These are phyloP conservation scores for Tipula vernalis DNA, from an alignment of 2,888 invertebrate species.

Conservation along the genomic window DNA sequence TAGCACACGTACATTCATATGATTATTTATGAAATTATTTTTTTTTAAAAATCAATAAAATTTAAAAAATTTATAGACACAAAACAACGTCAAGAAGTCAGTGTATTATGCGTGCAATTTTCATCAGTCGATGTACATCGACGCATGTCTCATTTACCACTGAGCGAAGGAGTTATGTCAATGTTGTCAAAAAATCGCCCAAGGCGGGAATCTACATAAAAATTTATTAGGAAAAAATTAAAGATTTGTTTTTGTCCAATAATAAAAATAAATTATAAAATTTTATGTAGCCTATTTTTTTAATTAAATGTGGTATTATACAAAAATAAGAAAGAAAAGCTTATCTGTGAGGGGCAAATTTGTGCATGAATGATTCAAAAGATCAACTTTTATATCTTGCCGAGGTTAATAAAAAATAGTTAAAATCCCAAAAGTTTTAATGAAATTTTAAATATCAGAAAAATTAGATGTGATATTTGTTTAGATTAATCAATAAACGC, in stretches of 20 bases:
- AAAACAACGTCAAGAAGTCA: slow-evolving; percentile 9
- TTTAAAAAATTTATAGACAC: background rate
- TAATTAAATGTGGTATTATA: background rate
- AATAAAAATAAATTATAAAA: background rate
- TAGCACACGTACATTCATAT: background rate
- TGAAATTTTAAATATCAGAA: background rate
- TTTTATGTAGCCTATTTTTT: too few species aligned
- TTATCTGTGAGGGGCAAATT: background rate
- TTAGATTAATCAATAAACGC: background rate
- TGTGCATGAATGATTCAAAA: background rate
- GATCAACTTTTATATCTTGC: background rate
- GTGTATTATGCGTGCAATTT: background rate
- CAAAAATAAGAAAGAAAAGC: background rate
- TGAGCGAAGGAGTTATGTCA: slow-evolving; percentile 20
- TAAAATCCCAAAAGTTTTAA: too few species aligned
- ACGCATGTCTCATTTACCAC: slow-evolving; percentile 20
- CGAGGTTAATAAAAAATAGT: background rate
- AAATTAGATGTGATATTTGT: background rate
- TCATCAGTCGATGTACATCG: slow-evolving; percentile 13
- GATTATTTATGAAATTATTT: background rate
- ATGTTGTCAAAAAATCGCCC: slow-evolving; percentile 21
- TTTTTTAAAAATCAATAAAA: background rate
- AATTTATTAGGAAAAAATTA: background rate
- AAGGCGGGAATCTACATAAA: slow-evolving; percentile 21
- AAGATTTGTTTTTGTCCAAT: background rate